Evolutionary conservation across 2,113 vertebrate genomes (phyloP).

Genomic region (Chionodraco myersi): DNA sequence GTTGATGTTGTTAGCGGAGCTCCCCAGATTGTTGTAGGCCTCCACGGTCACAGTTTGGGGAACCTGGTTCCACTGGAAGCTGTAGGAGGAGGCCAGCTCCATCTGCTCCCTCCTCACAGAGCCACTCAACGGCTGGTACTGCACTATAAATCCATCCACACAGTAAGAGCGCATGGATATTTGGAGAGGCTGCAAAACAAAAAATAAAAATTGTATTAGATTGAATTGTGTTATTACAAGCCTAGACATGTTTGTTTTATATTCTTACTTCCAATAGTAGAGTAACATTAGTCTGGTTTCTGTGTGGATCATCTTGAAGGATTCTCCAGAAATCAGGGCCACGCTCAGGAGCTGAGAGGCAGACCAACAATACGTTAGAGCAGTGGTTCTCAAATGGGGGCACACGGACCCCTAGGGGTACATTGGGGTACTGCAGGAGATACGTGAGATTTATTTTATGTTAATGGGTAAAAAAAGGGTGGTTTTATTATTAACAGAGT

Average conservation of each 20-base stretch:
- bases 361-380: constrained; percentile 37
- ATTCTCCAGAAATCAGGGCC: constrained; percentile 94
- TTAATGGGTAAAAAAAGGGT: too few relatives aligned
- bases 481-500: too few relatives aligned
- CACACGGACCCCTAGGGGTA: too few relatives aligned
- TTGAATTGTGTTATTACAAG: not conserved
- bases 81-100: constrained; percentile 79
- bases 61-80: constrained; percentile 86
- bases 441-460: too few relatives aligned
- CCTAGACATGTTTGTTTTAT: not conserved
- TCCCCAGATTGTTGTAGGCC: constrained; percentile 89
- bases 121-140: constrained; percentile 74
- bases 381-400: too few relatives aligned
- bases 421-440: too few relatives aligned
- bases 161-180: constrained; percentile 82
- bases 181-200: constrained; percentile 79
- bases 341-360: constrained; percentile 84
- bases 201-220: not conserved
- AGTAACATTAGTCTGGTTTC: constrained; percentile 86
- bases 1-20: constrained; percentile 87
- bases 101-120: constrained; percentile 73
- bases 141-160: constrained; percentile 85
- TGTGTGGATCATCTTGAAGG: constrained; percentile 76
- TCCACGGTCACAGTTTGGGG: constrained; percentile 85
- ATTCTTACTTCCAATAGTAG: constrained; percentile 90